These are phyloP conservation scores for Murina feae DNA, from an alignment of 2,113 vertebrate genomes.

Conservation along the genomic window DNA sequence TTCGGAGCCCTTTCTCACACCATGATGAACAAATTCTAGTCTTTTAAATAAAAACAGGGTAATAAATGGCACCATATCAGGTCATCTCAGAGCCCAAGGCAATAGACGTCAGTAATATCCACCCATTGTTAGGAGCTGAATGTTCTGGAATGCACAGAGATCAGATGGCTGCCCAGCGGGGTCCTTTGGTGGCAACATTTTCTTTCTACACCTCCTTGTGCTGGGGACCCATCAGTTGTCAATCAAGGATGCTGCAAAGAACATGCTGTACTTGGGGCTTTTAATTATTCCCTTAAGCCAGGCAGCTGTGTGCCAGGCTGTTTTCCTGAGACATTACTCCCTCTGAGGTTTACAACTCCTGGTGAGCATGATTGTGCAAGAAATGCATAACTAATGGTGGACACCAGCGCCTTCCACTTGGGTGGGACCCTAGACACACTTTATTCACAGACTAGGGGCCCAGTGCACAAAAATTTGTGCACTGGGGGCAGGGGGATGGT, in stretches of 20 bases:
- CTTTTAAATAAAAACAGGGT: background rate
- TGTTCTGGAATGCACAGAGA: background rate
- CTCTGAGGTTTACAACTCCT: background rate
- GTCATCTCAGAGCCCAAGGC: background rate
- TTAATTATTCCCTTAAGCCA: background rate
- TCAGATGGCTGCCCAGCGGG: background rate
- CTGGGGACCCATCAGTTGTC: background rate
- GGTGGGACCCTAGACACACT: background rate
- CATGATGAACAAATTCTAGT: background rate
- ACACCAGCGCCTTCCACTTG: background rate
- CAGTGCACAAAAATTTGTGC: too few species aligned
- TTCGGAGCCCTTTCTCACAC: too few species aligned
- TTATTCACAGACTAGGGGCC: background rate
- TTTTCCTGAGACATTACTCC: background rate
- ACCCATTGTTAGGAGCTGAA: background rate
- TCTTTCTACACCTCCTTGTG: background rate
- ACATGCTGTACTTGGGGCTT: background rate
- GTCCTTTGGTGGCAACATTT: background rate
- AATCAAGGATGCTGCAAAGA: background rate
- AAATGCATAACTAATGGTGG: background rate
- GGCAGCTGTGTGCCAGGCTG: background rate
- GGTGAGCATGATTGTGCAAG: background rate
- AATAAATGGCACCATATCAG: rapidly evolving
- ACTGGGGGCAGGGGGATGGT: too few species aligned
- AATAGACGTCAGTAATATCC: rapidly evolving